Base-by-base conservation (phyloP, 2,797 vertebrate species). In the Megalops cyprinoides region DNA sequence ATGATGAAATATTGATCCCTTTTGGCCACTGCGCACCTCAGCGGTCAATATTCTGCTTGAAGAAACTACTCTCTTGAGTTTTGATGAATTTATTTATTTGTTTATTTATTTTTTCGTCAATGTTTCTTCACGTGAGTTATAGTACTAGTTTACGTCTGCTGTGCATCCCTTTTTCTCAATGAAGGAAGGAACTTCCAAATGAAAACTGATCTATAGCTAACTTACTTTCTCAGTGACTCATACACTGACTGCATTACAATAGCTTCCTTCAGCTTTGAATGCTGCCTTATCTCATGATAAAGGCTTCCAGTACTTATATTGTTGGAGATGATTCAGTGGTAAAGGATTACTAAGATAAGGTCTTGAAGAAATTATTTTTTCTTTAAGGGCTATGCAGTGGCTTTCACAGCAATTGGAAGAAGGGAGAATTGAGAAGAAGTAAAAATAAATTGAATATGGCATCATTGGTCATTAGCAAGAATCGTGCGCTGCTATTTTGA, bases 1-100 rank as follows among this genome's bases (percentile, higher is more conserved):
- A 89, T 89, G 89, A 91, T 91, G 90, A 90, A 86, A 84, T 89
- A 91, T 91, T 84, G 88, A 92, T 86, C 86, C 3, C 79, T 83
- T 81, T 86, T 80, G 81, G 82, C 85, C 76, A 83, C 79, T 51
- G 74, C 74, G 39, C 76, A 51, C 81, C 39, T 79, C 1, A 37
- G 10, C 34, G 81, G 87, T 91, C 87, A 76, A 84, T 88, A 78
- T 82, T 78, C 80, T n/a, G 5, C 3, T 34, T 51, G 2, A 80
- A 79, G 85, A 88, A 87, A 82, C 76, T 48, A 80, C 79, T 82
- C 80, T 65, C 82, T 81, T 82, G 82, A 87, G 78, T 84, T 82
- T 80, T 76, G 76, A 87, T 81, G 49, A 80, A 75, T 12, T 74
- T 74, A n/a, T 74, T 46, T 74, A 46, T 4, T 53, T 53, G n/a